Percentiles rank a stretch among this genome's conserved stretches.
These are phyloP conservation scores for Muscicapa adusta DNA, from an alignment of 2,113 vertebrate species.

Conservation along the genomic window DNA sequence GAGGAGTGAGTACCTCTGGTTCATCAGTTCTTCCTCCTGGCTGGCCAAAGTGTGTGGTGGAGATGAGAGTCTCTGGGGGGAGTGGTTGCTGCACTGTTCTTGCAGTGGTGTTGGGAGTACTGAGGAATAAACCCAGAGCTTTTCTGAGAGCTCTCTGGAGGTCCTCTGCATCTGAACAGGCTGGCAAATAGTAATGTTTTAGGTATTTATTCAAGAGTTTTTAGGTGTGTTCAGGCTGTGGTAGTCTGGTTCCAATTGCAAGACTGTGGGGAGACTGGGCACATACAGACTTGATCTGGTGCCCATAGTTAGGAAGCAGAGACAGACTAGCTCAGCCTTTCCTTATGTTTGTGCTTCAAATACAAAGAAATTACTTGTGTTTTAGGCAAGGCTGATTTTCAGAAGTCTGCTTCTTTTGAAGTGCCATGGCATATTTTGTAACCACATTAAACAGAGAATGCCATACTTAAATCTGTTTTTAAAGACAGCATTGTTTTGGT, in stretches of 20 bases:
- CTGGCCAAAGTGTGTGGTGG: background rate
- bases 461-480: background rate
- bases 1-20: background rate
- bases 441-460: background rate
- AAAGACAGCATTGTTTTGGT: background rate
- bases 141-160: background rate
- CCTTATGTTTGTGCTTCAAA: background rate
- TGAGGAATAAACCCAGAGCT: background rate
- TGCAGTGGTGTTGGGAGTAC: background rate
- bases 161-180: background rate
- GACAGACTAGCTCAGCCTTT: background rate
- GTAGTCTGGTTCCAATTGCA: background rate
- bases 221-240: background rate
- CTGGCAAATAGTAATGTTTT: background rate
- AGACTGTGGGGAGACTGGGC: background rate
- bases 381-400: background rate
- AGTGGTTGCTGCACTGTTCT: background rate
- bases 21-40: background rate
- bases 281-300: background rate
- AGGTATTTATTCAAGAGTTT: background rate
- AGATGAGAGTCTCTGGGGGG: background rate
- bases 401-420: background rate
- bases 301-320: background rate
- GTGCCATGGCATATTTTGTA: background rate
- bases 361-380: background rate